A percentile compares a stretch with the other conserved stretches of the same genome.
phyloP scores from a whole-genome alignment of 2,113 vertebrate species.

The Entosphenus tridentatus region DNA sequence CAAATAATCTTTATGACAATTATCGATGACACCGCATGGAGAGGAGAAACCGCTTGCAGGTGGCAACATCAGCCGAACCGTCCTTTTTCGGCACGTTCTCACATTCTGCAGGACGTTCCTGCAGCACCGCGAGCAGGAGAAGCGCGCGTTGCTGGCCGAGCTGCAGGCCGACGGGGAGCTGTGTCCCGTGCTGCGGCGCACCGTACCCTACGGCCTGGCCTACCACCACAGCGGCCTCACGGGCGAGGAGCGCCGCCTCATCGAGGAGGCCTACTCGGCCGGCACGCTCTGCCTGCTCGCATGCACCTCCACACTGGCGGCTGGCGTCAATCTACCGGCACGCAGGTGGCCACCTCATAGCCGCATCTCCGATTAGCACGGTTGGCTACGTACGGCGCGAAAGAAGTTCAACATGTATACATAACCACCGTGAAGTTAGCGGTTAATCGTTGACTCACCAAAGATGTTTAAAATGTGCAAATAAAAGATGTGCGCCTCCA shows the following conservation, averaged over 20 bases:
- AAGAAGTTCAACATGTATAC: too few relatives aligned
- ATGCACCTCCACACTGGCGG: slow-evolving; percentile 81
- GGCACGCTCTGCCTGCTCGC: slow-evolving; percentile 63
- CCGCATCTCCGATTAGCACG: too few relatives aligned
- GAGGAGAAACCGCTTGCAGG: too few relatives aligned
- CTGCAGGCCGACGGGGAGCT: slow-evolving; percentile 32
- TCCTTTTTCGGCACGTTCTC: background rate
- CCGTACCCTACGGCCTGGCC: slow-evolving; percentile 56
- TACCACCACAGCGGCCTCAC: slow-evolving; percentile 86
- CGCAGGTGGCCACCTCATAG: slow-evolving; percentile 34
- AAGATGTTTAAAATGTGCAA: too few relatives aligned
- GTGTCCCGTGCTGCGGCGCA: slow-evolving; percentile 48
- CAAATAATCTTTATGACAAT: too few relatives aligned
- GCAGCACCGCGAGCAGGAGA: slow-evolving; percentile 31
- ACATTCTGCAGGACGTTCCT: slow-evolving; percentile 30
- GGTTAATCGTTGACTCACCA: too few relatives aligned
- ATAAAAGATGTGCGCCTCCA: too few relatives aligned
- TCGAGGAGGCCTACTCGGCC: slow-evolving; percentile 62
- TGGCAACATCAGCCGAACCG: too few relatives aligned
- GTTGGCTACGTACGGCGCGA: too few relatives aligned
- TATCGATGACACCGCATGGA: too few relatives aligned
- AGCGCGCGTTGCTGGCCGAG: slow-evolving; percentile 30
- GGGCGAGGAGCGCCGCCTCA: slow-evolving; percentile 44
- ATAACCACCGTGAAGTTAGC: too few relatives aligned
- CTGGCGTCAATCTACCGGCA: slow-evolving; percentile 78